Base-by-base conservation (phyloP, 2,888 invertebrate species). In the Stenichneumon culpator region DNA sequence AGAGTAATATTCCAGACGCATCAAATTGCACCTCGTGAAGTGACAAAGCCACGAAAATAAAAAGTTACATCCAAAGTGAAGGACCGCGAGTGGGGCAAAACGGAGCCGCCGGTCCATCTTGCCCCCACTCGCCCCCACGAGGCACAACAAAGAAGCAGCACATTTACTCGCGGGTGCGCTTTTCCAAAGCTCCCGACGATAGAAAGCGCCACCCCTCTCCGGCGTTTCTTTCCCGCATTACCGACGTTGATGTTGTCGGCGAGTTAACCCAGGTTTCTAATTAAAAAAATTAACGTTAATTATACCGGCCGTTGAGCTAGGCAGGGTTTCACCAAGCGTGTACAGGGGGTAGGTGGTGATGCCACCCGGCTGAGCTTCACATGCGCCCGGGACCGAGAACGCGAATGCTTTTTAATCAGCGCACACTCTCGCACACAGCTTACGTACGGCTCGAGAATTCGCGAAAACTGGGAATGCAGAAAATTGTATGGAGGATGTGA, bases 251-350 rank as follows among this genome's bases (percentile, higher is more conserved):
- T 82, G 88, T 80, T 86, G 88, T 86, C 80, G 79, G 79, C 50
- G 70, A 57, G 79, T 75, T 80, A 57, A 81, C 75, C 82, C 79
- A 86, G 82, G 88, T 84, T 89, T 89, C 88, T 91, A 90, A 91
- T 91, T 90, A 89, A 91, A 91, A 22, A 91, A 91, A 91, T 90
- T 90, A 90, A 88, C 90, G 89, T 89, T 88, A 91, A 91, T 91
- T 91, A 91, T 88, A 83, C 84, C 75, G 77, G 81, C 63, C 63
- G 70, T 63, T 74, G 78, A 82, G 83, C 79, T 85, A 39, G 63
- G 74, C 69, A 69, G 60, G 44, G 57, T 25, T 57, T 57, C 25
- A 25, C 57, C 57, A 78, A 39, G 68, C 44, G 72, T 68, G 36
- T 73, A 39, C 28, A 25, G n/a, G 50, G 44, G 36, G 81, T 69